Evolutionary conservation across 2,797 vertebrate species (phyloP).

Genomic region (Chelidonichthys spinosus): DNA sequence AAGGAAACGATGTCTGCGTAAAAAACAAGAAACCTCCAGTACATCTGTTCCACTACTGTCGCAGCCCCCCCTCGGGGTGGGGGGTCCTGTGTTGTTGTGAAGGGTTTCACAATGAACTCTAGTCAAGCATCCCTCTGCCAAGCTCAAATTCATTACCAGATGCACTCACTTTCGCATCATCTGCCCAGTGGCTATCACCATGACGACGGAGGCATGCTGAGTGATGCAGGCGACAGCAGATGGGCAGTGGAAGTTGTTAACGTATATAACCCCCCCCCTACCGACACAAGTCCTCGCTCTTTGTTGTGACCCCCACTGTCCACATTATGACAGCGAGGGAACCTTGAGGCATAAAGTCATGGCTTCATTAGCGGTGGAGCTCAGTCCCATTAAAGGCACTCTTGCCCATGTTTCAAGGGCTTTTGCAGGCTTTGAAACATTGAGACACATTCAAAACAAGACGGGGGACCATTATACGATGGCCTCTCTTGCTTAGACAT

Average conservation of each 20-base stretch:
- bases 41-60: constrained; percentile 34
- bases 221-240: constrained; percentile 61
- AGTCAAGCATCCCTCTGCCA: constrained; percentile 67
- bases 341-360: constrained; percentile 64
- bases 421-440: constrained; percentile 47
- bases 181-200: constrained; percentile 71
- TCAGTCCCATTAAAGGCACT: constrained; percentile 61
- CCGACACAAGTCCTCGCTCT: constrained; percentile 54
- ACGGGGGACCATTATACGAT: constrained; percentile 7
- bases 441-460: constrained; percentile 36
- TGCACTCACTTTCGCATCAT: constrained; percentile 68
- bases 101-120: constrained; percentile 56
- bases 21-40: constrained; percentile 46
- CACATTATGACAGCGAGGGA: constrained; percentile 34
- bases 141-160: constrained; percentile 68
- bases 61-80: constrained; percentile 22
- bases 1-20: constrained; percentile 25
- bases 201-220: constrained; percentile 62
- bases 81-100: constrained; percentile 43
- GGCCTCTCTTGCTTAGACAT: constrained; percentile 40
- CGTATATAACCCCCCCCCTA: constrained; percentile 16
- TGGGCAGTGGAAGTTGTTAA: constrained; percentile 67
- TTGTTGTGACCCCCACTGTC: constrained; percentile 58
- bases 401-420: constrained; percentile 54
- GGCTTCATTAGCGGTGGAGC: constrained; percentile 69